Percentiles rank a stretch among this genome's conserved stretches.
Conservation (phyloP, 2,888 invertebrate genomes). For the Rotaria macrura region DNA sequence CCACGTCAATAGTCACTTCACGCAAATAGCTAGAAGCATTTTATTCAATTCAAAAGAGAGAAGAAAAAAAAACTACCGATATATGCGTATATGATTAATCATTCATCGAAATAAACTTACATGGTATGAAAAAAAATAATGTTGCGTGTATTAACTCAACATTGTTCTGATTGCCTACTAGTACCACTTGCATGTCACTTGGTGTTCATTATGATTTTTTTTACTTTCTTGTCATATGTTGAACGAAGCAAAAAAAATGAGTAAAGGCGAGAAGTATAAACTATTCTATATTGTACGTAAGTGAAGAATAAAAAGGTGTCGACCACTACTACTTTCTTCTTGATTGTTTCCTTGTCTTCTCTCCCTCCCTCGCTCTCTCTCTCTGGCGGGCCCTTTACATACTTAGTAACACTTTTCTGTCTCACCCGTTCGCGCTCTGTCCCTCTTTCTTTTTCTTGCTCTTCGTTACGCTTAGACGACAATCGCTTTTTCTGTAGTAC, state of each 20-base stretch:
- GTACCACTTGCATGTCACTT: background rate
- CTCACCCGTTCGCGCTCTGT: background rate
- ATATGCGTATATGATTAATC: slow-evolving; percentile 5
- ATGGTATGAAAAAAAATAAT: background rate
- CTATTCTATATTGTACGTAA: background rate
- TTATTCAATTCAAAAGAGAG: background rate
- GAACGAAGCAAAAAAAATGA: background rate
- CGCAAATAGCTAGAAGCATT: background rate
- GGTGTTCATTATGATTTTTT: background rate
- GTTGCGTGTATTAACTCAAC: slow-evolving; percentile 1
- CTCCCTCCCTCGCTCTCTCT: background rate
- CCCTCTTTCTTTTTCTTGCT: background rate
- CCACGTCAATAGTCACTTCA: slow-evolving; percentile 12
- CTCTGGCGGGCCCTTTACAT: background rate
- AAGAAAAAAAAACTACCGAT: background rate
- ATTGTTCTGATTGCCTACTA: slow-evolving; percentile 4
- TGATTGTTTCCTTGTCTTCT: slow-evolving; percentile 8
- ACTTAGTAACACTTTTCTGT: background rate
- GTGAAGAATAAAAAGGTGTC: background rate
- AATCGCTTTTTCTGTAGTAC: background rate
- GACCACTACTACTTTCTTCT: background rate
- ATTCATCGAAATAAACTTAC: slow-evolving; percentile 4
- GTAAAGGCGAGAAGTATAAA: background rate
- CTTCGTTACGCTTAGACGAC: background rate
- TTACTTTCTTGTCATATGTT: background rate